Evolutionary conservation across 2,888 invertebrate species (phyloP), one percentile per base, ranked within the genome.

Genomic region (Lissonota sp.): DNA sequence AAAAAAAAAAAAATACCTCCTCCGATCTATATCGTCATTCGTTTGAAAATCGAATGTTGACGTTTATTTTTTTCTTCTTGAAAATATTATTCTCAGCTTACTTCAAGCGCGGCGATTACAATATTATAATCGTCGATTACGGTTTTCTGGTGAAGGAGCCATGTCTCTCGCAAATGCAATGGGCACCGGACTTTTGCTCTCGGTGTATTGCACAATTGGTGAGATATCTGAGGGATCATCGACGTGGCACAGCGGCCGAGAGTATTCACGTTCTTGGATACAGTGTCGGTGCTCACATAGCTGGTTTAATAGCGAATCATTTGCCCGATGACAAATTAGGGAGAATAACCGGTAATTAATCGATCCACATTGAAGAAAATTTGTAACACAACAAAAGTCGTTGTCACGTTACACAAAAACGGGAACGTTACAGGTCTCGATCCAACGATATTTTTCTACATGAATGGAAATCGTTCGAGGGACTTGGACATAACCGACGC

Each of bases 101-200:
- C 91, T 97, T 97, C 91, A 93, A 94, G 49, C 94, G 94, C 78
- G 97, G 97, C 60, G 95, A 97, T 87, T 97, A 97, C 92, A 97
- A 97, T 88, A 96, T 97, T 73, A 95, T 97, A 87, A 97, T 97
- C 72, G 97, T 97, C n/a, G 97, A 97, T 93, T 97, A 97, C 91
- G 95, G 95, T 12, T 93, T 95, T 6, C 94, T 97, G 49, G 97
- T 96, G 5, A 95, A 95, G 89, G 97, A 97, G 88, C 97, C 97
- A 0, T 97, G 97, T 88, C 94, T 97, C 5, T 95, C 96, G 88
- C 96, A 96, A 94, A 92, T 94, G 86, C 92, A 93, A 82, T 94
- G 93, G 93, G 93, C 93, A 16, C 93, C 93, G 63, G 92, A 93
- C 84, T 94, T 94, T 87, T 92, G 92, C 87, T 91, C 92, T 74